Evolutionary conservation across 2,797 vertebrate genomes (phyloP), one percentile per base, ranked within the genome.

Genomic region (Orestias chungarensis): DNA sequence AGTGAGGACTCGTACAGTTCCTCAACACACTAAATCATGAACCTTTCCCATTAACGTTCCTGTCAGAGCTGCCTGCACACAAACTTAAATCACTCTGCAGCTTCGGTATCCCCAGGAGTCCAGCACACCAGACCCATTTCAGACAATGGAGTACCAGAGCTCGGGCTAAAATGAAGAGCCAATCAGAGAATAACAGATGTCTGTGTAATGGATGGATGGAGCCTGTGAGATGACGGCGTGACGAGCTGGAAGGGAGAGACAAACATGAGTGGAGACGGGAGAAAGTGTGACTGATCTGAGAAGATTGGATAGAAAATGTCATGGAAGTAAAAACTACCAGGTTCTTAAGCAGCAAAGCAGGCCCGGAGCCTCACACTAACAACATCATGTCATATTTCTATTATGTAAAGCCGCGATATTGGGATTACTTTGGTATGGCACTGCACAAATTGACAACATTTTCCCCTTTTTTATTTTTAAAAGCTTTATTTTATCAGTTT

Each of bases 111-210:
- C 35, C 75, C 78, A 27, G 0, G 47, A 76, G 78, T 72, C 73
- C 76, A 23, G 47, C 15, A 0, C 66, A 68, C 43, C 66, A 73
- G 47, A 86, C 73, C 83, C 78, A 85, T 89, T 80, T 87, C 71
- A 80, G 73, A 77, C 50, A 0, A 43, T 4, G 68, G 14, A 18
- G 43, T 46, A 68, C 59, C 46, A 71, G 57, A 59, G 66, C 68
- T 1, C 65, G 66, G 64, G 70, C 79, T 85, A 86, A 87, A 89
- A 88, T 87, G 82, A 79, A 83, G 84, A 59, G 66, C 50, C 82
- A 66, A 54, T 73, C 49, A 23, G 65, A 81, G 64, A 66, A 66
- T 79, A 75, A 55, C 78, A 69, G 78, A 86, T 84, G 82, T 76
- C 79, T 50, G 42, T 8, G 65, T 80, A 71, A 86, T 65, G 79